A percentile compares a stretch with the other conserved stretches of the same genome.
phyloP scores from a whole-genome alignment of 35 echinoderm and acorn worm species.

The Nesometra sesokonis region DNA sequence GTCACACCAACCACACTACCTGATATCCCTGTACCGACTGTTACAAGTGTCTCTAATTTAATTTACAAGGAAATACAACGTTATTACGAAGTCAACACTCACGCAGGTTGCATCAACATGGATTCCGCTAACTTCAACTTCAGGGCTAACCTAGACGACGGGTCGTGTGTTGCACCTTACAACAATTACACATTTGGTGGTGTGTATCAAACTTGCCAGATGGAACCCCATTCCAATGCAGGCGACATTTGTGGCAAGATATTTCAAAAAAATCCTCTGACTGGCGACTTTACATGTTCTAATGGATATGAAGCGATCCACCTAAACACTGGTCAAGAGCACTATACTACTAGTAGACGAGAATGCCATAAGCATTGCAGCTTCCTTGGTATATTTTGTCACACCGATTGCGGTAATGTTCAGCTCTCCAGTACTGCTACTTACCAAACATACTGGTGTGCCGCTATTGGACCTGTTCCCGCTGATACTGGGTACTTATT shows the following conservation, averaged over 20 bases:
- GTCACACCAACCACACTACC: slow-evolving; percentile 5
- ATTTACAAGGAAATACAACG: slow-evolving; percentile 7
- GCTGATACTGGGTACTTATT: slow-evolving; percentile 17
- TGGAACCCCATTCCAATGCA: neutral
- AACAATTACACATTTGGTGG: slow-evolving; percentile 28
- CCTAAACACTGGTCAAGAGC: neutral
- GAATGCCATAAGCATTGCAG: neutral
- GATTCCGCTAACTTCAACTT: slow-evolving; percentile 15
- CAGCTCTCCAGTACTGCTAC: neutral
- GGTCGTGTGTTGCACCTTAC: neutral
- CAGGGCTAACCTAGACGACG: slow-evolving; percentile 16
- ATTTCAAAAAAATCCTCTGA: slow-evolving; percentile 4
- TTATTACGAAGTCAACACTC: slow-evolving; percentile 16
- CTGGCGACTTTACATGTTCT: slow-evolving; percentile 7
- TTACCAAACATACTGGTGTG: slow-evolving; percentile 18
- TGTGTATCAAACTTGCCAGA: slow-evolving; percentile 21
- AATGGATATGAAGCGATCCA: neutral
- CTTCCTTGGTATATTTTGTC: neutral
- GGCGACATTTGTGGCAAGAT: neutral
- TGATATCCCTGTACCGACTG: neutral
- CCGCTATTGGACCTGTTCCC: neutral
- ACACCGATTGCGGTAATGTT: neutral
- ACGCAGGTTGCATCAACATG: slow-evolving; percentile 8
- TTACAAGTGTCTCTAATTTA: neutral
- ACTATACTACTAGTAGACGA: neutral